phyloP scores from a whole-genome alignment of 2,113 vertebrate species.

The Donacobius atricapilla region DNA sequence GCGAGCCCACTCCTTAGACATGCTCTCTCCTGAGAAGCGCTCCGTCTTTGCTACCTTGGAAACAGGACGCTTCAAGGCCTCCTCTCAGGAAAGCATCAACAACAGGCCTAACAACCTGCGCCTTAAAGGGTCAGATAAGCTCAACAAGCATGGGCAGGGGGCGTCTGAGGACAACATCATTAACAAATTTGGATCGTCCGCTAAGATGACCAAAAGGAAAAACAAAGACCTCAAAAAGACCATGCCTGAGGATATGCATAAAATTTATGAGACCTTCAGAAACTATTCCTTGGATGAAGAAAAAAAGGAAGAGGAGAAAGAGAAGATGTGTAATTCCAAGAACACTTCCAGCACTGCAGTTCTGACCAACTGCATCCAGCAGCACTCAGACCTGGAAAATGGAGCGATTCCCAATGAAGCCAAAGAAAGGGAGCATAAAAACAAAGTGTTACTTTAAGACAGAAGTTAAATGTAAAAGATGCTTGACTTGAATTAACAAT shows the following conservation, averaged over 20 bases:
- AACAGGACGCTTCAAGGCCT: slow-evolving; percentile 87
- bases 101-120: slow-evolving; percentile 92
- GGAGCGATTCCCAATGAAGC: slow-evolving; percentile 76
- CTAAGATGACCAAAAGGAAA: slow-evolving; percentile 87
- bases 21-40: slow-evolving; percentile 94
- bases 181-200: slow-evolving; percentile 88
- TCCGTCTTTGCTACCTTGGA: slow-evolving; percentile 91
- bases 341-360: slow-evolving; percentile 80
- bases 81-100: slow-evolving; percentile 96
- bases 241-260: slow-evolving; percentile 84
- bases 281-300: slow-evolving; percentile 79
- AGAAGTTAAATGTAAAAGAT: slow-evolving; percentile 69
- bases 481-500: slow-evolving; percentile 44
- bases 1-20: slow-evolving; percentile 92
- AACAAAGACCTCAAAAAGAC: slow-evolving; percentile 87
- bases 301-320: slow-evolving; percentile 76
- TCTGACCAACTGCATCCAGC: slow-evolving; percentile 78
- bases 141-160: slow-evolving; percentile 82
- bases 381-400: slow-evolving; percentile 78
- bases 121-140: slow-evolving; percentile 81
- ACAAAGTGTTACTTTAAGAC: slow-evolving; percentile 75
- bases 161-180: slow-evolving; percentile 94
- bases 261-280: slow-evolving; percentile 83
- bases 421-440: slow-evolving; percentile 82
- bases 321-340: slow-evolving; percentile 81